These are phyloP conservation scores for Heteropelma amictum DNA, from an alignment of 2,888 invertebrate genomes.

Conservation along the genomic window DNA sequence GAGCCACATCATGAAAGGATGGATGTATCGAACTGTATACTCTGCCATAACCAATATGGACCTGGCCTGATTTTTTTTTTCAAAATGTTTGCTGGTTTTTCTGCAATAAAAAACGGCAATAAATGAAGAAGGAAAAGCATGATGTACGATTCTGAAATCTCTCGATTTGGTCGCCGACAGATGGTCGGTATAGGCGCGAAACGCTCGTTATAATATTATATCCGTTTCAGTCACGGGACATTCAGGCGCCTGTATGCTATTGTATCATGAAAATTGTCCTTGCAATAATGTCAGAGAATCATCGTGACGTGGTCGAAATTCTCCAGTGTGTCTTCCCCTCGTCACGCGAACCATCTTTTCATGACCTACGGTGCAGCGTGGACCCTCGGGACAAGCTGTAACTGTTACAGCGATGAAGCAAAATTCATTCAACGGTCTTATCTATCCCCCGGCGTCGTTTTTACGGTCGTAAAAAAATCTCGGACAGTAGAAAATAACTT, in stretches of 20 bases:
- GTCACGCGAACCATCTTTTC: conserved; percentile 20
- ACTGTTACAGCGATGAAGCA: conserved; percentile 9
- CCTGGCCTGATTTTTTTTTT: no score
- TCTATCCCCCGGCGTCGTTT: conserved; percentile 25
- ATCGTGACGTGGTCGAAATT: conserved; percentile 9
- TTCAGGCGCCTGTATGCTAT: conserved; percentile 14
- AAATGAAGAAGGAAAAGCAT: no score
- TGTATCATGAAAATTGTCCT: conserved; percentile 37
- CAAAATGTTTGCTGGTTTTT: no score
- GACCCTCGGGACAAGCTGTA: conserved; percentile 19
- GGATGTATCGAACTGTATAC: no score
- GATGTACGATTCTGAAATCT: no score
- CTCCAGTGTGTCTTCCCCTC: conserved; percentile 15
- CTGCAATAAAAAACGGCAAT: no score
- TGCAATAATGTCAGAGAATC: conserved; percentile 22
- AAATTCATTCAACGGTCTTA: conserved; percentile 31
- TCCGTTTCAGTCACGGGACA: conserved; percentile 1
- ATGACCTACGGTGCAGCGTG: not conserved
- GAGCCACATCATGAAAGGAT: no score
- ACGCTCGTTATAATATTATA: conserved; percentile 34
- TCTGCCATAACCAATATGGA: no score
- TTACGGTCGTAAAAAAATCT: conserved; percentile 15
- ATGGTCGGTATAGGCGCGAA: conserved; percentile 34
- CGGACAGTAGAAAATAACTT: conserved; percentile 2
- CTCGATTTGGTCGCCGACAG: conserved; percentile 20